phyloP scores from a whole-genome alignment of 2,797 vertebrate species.

The Syndactyla subalaris region DNA sequence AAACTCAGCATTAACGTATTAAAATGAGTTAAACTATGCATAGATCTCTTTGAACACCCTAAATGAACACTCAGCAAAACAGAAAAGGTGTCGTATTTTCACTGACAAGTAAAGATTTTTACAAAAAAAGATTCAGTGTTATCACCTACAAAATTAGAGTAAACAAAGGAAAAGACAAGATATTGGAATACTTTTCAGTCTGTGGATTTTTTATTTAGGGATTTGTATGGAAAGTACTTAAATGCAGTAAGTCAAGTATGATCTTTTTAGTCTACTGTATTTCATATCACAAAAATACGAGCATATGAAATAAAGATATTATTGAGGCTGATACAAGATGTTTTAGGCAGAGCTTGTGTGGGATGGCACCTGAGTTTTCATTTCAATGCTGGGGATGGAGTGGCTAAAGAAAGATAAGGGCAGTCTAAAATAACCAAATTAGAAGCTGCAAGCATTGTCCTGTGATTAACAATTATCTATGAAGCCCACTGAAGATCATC shows the following conservation, averaged over 20 bases:
- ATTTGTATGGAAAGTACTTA: not conserved
- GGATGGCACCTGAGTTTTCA: not conserved
- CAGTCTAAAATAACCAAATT: not conserved
- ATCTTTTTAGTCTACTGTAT: not conserved
- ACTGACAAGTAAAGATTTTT: not conserved
- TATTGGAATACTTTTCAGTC: not conserved
- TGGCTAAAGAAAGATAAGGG: not conserved
- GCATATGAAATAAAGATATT: not conserved
- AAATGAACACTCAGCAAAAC: not conserved
- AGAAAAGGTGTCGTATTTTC: not conserved
- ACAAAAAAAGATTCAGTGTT: not conserved
- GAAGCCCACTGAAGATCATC: not conserved
- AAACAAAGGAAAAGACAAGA: not conserved
- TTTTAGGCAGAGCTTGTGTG: not conserved
- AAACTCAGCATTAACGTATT: not conserved
- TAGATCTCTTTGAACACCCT: not conserved
- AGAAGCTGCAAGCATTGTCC: not conserved
- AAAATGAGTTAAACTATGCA: not conserved
- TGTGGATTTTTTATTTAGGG: not conserved
- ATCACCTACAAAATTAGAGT: not conserved
- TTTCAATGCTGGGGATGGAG: not conserved
- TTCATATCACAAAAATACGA: not conserved
- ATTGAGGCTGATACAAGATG: not conserved
- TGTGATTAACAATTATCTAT: not conserved
- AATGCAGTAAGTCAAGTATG: not conserved